phyloP scores from a whole-genome alignment of 2,113 vertebrate species.

The Dolichallabes microphthalmus region DNA sequence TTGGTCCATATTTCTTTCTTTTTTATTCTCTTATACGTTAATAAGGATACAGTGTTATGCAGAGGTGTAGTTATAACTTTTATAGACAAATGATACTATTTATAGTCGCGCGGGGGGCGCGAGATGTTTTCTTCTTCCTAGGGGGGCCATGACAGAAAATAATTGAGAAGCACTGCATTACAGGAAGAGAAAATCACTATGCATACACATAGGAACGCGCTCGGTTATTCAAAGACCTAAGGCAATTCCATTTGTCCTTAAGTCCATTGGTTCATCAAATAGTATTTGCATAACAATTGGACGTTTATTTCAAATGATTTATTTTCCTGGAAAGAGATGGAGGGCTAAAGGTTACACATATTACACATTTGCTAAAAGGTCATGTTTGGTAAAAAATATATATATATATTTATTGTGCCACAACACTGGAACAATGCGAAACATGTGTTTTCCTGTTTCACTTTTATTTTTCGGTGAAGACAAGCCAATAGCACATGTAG shows the following conservation, averaged over 20 bases:
- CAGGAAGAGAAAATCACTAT: background rate
- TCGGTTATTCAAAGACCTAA: background rate
- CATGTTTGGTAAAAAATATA: background rate
- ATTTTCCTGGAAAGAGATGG: no score
- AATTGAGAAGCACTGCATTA: no score
- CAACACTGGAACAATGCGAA: background rate
- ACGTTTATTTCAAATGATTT: background rate
- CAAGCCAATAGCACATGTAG: background rate
- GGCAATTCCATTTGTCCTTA: background rate
- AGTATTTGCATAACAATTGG: background rate
- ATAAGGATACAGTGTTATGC: no score
- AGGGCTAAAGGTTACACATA: no score
- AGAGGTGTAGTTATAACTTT: no score
- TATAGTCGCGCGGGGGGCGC: no score
- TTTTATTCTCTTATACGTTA: no score
- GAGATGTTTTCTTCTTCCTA: no score
- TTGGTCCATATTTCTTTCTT: no score
- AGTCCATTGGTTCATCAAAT: background rate
- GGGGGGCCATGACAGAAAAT: no score
- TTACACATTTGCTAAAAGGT: background rate
- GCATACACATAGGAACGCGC: background rate
- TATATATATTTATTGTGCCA: background rate
- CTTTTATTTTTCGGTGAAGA: background rate
- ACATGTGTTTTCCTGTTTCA: background rate
- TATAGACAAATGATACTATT: no score